These are phyloP conservation scores for Gastracanthus pulcherrimus DNA, from an alignment of 2,888 invertebrate genomes.

Conservation along the genomic window DNA sequence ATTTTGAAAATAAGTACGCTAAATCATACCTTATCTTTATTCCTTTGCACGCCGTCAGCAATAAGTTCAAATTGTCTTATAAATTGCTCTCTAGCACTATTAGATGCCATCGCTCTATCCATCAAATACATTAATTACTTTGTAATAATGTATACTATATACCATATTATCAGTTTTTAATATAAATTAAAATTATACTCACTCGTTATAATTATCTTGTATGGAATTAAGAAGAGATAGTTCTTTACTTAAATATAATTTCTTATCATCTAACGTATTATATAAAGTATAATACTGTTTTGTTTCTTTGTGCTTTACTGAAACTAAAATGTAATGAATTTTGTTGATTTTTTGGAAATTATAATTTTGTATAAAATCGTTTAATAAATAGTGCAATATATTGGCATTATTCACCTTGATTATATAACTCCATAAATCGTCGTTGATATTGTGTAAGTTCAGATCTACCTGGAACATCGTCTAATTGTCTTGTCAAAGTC, in stretches of 20 bases:
- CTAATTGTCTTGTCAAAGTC: constrained; percentile 89
- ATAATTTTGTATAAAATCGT: no score
- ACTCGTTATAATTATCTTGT: constrained; percentile 92
- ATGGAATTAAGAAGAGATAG: constrained; percentile 92
- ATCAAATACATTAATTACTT: background rate
- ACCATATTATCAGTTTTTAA: constrained; percentile 21
- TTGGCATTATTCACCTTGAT: constrained; percentile 84
- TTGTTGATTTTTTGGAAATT: background rate
- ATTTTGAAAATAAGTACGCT: background rate
- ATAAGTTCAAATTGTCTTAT: constrained; percentile 93
- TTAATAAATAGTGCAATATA: background rate
- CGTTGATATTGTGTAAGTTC: constrained; percentile 97
- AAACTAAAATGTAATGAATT: constrained; percentile 82
- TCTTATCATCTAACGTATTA: constrained; percentile 96
- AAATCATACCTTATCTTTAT: constrained; percentile 87
- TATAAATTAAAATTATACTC: constrained; percentile 75
- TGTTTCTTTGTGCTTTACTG: constrained; percentile 96
- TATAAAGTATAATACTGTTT: constrained; percentile 98
- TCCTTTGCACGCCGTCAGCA: constrained; percentile 92
- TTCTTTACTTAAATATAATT: constrained; percentile 94
- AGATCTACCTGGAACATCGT: constrained; percentile 94
- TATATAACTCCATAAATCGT: constrained; percentile 96
- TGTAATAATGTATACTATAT: background rate
- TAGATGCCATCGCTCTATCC: constrained; percentile 88
- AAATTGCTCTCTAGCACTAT: constrained; percentile 91